Percentiles rank a stretch among this genome's conserved stretches.
Conservation (phyloP, 2,888 invertebrate genomes). For the Eupithecia pulchellata region DNA sequence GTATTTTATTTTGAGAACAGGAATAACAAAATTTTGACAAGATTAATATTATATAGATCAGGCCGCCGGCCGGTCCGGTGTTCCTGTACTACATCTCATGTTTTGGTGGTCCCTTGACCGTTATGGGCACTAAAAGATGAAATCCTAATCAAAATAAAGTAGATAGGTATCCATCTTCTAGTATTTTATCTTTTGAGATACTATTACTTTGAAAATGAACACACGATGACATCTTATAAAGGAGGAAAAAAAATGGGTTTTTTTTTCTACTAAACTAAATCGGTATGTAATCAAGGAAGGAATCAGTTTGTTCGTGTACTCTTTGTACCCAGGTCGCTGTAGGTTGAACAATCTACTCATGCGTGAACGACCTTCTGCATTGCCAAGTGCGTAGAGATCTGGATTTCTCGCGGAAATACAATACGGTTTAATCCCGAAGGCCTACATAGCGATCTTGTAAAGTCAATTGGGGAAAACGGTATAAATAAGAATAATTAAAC, state of each 20-base stretch:
- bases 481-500: not conserved
- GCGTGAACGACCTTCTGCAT: constrained; percentile 14
- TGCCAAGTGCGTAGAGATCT: constrained; percentile 1
- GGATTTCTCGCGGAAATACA: not conserved
- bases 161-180: too few relatives aligned
- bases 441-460: not conserved
- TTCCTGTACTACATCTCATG: not conserved
- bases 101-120: not conserved
- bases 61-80: too few relatives aligned
- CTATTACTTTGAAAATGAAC: too few relatives aligned
- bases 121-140: not conserved
- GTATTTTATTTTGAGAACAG: too few relatives aligned
- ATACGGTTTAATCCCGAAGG: not conserved
- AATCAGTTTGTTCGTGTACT: not conserved
- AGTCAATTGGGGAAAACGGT: not conserved
- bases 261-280: too few relatives aligned
- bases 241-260: not conserved
- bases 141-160: too few relatives aligned
- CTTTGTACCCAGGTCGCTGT: not conserved
- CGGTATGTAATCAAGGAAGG: not conserved
- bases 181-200: too few relatives aligned
- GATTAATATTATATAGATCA: too few relatives aligned
- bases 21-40: too few relatives aligned
- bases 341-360: constrained; percentile 9
- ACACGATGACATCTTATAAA: too few relatives aligned